Evolutionary conservation across 1,140 invertebrate genomes (phyloP).

Genomic region (Lysiphlebus fabarum): DNA sequence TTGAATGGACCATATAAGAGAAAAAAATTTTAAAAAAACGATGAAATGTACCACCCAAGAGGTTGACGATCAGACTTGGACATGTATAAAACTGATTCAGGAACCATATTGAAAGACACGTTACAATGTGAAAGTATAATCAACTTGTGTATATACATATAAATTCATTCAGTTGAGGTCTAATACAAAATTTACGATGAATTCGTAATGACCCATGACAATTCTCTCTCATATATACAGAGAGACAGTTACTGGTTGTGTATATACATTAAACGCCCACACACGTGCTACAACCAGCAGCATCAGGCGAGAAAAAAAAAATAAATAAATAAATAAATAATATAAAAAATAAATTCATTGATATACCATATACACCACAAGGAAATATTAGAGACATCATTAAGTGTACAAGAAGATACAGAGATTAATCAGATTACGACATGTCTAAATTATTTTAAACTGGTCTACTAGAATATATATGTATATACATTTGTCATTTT

Average conservation of each 20-base stretch:
- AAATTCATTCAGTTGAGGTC: constrained; percentile 3
- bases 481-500: no score
- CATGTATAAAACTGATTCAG: no score
- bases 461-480: no score
- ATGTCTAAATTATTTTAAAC: no score
- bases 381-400: neutral
- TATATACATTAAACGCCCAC: constrained; percentile 1
- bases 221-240: constrained; percentile 13
- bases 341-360: no score
- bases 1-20: constrained; percentile 6
- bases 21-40: no score
- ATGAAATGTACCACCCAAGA: constrained; percentile 22
- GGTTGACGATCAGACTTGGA: neutral
- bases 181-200: constrained; percentile 32
- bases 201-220: constrained; percentile 29
- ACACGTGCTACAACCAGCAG: neutral
- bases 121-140: neutral
- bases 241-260: neutral
- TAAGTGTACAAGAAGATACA: constrained; percentile 28
- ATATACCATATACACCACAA: no score
- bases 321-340: no score
- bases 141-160: neutral
- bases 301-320: no score
- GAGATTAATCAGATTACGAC: constrained; percentile 37
- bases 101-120: no score